phyloP scores from a whole-genome alignment of 1,140 invertebrate species.

The Condylostylus longicornis region DNA sequence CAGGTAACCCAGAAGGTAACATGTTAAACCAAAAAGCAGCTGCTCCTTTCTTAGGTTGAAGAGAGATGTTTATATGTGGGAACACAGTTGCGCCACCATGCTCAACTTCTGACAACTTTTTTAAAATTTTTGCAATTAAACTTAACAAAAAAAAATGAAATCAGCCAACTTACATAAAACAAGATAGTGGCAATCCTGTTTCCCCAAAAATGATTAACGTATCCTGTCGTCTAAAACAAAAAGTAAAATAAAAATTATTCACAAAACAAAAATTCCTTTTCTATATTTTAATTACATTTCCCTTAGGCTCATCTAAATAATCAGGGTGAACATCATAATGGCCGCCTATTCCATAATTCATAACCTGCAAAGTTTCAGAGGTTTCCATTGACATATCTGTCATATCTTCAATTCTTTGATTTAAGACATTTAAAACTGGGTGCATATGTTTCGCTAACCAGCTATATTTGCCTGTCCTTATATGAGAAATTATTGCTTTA shows the following conservation, averaged over 20 bases:
- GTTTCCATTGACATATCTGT: conserved; percentile 63
- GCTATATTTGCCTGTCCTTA: conserved; percentile 92
- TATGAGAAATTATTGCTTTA: conserved; percentile 72
- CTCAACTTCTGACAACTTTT: conserved; percentile 80
- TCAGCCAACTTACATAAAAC: no score
- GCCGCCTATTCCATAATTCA: conserved; percentile 55
- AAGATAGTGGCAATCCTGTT: no score
- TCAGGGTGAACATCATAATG: conserved; percentile 57
- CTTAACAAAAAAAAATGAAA: no score
- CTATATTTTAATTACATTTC: no score
- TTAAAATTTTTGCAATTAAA: no score
- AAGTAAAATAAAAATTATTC: no score
- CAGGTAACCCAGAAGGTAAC: conserved; percentile 76
- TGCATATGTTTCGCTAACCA: conserved; percentile 82
- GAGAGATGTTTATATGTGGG: conserved; percentile 59
- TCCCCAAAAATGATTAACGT: no score
- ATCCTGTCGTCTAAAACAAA: no score
- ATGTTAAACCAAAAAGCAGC: conserved; percentile 94
- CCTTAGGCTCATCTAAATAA: no score
- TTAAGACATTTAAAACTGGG: conserved; percentile 53
- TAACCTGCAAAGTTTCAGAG: conserved; percentile 44
- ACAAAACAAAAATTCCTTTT: no score
- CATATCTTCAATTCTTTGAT: conserved; percentile 56
- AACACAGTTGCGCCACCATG: conserved; percentile 93
- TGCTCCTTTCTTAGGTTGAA: conserved; percentile 79